Base-by-base conservation (phyloP, 2,797 vertebrate species). In the Cyprinodon diabolis region DNA sequence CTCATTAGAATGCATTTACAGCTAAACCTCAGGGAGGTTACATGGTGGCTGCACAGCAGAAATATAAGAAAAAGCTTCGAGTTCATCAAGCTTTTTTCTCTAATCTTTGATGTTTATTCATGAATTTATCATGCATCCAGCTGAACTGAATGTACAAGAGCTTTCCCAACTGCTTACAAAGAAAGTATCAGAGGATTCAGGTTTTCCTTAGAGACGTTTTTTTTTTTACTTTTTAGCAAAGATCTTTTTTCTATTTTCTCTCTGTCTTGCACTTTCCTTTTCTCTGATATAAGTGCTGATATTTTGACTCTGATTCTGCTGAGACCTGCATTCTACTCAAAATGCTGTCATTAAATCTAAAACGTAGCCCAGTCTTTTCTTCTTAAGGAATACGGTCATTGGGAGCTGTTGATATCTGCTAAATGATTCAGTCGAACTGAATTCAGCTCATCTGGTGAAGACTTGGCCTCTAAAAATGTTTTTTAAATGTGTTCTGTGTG, bases 41-140 rank as follows among this genome's bases (percentile, higher is more conserved):
- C 25, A 43, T 3, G 1, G 25, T 2, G 1, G 30, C 43, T 45
- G 15, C 47, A 72, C 71, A 76, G 55, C 69, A 37, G 72, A 76
- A 79, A 66, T 25, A 54, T 30, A 56, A 84, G 72, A 6, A 69
- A 63, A 82, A 63, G 70, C 65, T 83, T 77, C 68, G 67, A 79
- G 76, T 74, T 72, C 55, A 68, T 83, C 51, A 62, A 43, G 9
- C 10, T 8, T 30, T 83, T 78, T 58, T 30, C 62, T 79, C 54
- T 79, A 51, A 82, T 68, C 74, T 62, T 77, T 84, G 75, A 81
- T 81, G 87, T 86, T 78, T 66, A 78, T 75, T 90, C 78, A 89
- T 88, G 57, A 84, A 86, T 89, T 81, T 77, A 85, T 87, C 75
- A 86, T 89, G 76, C 80, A 80, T 71, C 66, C 5, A 21, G 48